A percentile compares a stretch with the other conserved stretches of the same genome.
phyloP scores from a whole-genome alignment of 2,888 invertebrate genomes.

The Crematogaster levior region DNA sequence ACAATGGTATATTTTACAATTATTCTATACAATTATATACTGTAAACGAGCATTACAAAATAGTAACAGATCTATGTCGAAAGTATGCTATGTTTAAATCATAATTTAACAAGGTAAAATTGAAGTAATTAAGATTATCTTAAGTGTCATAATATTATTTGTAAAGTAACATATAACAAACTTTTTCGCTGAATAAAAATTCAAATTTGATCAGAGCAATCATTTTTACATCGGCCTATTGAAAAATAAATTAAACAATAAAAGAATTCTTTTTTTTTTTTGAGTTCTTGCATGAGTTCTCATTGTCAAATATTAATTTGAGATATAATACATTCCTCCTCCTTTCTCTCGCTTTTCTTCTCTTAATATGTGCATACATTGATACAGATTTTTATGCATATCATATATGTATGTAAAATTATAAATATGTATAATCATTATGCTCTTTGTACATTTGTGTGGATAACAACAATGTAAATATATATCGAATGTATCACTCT shows the following conservation, averaged over 20 bases:
- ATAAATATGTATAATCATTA: slow-evolving; percentile 42
- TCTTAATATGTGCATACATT: background rate
- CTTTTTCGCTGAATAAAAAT: background rate
- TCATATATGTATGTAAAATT: slow-evolving; percentile 46
- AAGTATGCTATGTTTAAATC: background rate
- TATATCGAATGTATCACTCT: slow-evolving; percentile 37
- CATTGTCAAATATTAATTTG: slow-evolving; percentile 20
- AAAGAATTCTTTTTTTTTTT: slow-evolving; percentile 22
- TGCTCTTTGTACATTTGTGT: slow-evolving; percentile 33
- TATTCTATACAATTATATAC: slow-evolving; percentile 9
- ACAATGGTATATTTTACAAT: slow-evolving; percentile 50
- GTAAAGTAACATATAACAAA: background rate
- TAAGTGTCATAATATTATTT: background rate
- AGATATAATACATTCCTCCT: background rate
- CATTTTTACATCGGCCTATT: slow-evolving; percentile 20
- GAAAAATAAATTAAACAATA: too few species aligned
- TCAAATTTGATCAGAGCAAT: background rate
- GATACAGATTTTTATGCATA: slow-evolving; percentile 48
- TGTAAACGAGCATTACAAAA: slow-evolving; percentile 30
- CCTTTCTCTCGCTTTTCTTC: background rate
- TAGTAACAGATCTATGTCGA: slow-evolving; percentile 17
- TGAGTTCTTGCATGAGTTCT: slow-evolving; percentile 21
- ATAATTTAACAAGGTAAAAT: background rate
- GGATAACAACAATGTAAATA: slow-evolving; percentile 32
- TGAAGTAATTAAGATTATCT: background rate